Conservation (phyloP, 2,113 vertebrate genomes). For the Cepphus grylle region DNA sequence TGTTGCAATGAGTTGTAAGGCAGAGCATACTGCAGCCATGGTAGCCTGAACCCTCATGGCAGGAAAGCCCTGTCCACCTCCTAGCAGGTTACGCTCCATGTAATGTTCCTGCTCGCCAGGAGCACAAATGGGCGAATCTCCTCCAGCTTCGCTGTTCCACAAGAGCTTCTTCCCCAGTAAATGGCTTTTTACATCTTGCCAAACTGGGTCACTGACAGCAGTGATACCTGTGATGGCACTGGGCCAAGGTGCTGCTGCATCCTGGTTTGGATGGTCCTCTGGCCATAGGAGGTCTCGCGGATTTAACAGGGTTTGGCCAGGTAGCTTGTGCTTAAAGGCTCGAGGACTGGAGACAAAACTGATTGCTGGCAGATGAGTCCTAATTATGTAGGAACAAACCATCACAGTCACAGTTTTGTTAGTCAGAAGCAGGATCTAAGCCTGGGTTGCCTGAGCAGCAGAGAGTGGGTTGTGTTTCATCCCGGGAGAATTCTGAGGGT, state of each 20-base stretch:
- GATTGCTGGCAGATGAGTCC: neutral
- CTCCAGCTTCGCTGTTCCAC: neutral
- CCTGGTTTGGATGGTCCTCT: neutral
- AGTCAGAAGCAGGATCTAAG: neutral
- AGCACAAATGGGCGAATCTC: neutral
- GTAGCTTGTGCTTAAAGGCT: neutral
- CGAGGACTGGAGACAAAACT: neutral
- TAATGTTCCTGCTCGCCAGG: neutral
- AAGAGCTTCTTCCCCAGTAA: neutral
- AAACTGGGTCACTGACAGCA: neutral
- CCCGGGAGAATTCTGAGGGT: constrained; percentile 7
- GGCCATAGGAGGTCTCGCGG: neutral
- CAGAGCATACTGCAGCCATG: neutral
- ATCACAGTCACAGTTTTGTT: neutral
- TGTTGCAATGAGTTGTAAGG: neutral
- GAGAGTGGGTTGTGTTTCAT: constrained; percentile 15
- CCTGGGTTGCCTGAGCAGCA: neutral
- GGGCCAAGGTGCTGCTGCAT: neutral
- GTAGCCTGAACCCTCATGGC: neutral
- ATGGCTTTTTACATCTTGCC: neutral
- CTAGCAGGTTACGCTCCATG: accelerated
- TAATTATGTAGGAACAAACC: neutral
- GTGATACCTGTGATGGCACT: neutral
- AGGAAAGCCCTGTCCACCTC: neutral
- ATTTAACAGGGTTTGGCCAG: neutral